These are phyloP conservation scores for Cerceris rybyensis DNA, from an alignment of 2,888 invertebrate species.

Conservation along the genomic window DNA sequence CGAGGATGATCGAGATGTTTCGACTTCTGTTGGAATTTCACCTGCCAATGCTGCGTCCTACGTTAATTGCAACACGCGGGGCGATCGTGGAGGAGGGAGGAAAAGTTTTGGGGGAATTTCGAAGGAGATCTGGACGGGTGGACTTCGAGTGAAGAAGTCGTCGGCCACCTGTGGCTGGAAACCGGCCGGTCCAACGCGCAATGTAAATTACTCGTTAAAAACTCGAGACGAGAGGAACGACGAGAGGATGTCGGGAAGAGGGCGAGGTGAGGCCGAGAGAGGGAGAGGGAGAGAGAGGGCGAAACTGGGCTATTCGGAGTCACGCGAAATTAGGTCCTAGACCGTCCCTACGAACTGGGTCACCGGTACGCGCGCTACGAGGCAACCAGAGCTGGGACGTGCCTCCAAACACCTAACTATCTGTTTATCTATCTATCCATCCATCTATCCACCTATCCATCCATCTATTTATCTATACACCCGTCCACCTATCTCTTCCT, in stretches of 20 bases:
- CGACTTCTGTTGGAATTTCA: conserved; percentile 51
- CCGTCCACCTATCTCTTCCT: too few species aligned
- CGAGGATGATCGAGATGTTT: too few species aligned
- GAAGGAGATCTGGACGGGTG: neutral
- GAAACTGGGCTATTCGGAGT: conserved; percentile 27
- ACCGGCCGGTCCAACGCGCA: neutral
- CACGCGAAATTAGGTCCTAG: conserved; percentile 59
- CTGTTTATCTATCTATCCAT: neutral
- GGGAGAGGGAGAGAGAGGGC: conserved; percentile 12
- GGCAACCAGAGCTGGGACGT: conserved; percentile 10
- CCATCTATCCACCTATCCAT: too few species aligned
- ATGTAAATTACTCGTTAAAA: conserved; percentile 26
- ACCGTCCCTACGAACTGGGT: conserved; percentile 59
- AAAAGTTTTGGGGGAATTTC: conserved; percentile 18
- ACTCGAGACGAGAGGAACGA: conserved; percentile 10
- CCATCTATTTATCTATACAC: too few species aligned
- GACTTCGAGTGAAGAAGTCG: neutral
- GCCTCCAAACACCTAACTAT: neutral
- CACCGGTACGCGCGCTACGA: conserved; percentile 50
- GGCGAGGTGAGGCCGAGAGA: neutral
- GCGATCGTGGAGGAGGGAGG: neutral
- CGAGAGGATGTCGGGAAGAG: neutral
- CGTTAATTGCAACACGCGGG: conserved; percentile 52
- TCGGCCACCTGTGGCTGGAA: conserved; percentile 27
- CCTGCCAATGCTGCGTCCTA: conserved; percentile 44